These are phyloP conservation scores for Leuctra nigra DNA, from an alignment of 2,888 invertebrate species.

Conservation along the genomic window DNA sequence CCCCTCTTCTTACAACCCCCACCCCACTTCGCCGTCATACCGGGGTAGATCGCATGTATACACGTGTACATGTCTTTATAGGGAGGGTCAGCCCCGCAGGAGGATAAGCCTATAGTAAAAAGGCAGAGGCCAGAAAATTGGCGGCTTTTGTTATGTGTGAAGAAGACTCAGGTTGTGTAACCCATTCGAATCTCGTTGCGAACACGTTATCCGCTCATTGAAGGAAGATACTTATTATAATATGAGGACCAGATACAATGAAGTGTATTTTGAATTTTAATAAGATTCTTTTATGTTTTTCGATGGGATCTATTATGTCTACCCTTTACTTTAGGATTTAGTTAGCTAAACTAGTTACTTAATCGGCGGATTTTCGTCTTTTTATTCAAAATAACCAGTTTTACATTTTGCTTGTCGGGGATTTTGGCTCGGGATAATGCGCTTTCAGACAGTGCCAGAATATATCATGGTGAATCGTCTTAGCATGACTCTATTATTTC, in stretches of 20 bases:
- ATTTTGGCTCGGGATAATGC: background rate
- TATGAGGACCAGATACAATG: conserved; percentile 14
- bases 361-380: conserved; percentile 10
- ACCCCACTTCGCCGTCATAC: too few species aligned
- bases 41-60: background rate
- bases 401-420: background rate
- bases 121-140: conserved; percentile 20
- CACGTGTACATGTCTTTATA: conserved; percentile 15
- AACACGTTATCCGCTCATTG: conserved; percentile 21
- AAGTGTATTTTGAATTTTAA: conserved; percentile 17
- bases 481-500: too few species aligned
- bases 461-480: too few species aligned
- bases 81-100: conserved; percentile 4
- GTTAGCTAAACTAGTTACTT: conserved; percentile 18
- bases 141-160: conserved; percentile 21
- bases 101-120: conserved; percentile 18
- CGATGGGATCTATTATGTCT: conserved; percentile 18
- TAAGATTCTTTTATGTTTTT: conserved; percentile 15
- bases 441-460: too few species aligned
- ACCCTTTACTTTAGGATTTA: conserved; percentile 18
- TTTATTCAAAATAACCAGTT: conserved; percentile 15
- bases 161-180: conserved; percentile 20
- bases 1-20: conserved; percentile 2
- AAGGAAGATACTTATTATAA: conserved; percentile 16
- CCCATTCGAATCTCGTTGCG: conserved; percentile 23